These are phyloP conservation scores for Petromus typicus DNA, from an alignment of 2,113 vertebrate genomes.

Conservation along the genomic window DNA sequence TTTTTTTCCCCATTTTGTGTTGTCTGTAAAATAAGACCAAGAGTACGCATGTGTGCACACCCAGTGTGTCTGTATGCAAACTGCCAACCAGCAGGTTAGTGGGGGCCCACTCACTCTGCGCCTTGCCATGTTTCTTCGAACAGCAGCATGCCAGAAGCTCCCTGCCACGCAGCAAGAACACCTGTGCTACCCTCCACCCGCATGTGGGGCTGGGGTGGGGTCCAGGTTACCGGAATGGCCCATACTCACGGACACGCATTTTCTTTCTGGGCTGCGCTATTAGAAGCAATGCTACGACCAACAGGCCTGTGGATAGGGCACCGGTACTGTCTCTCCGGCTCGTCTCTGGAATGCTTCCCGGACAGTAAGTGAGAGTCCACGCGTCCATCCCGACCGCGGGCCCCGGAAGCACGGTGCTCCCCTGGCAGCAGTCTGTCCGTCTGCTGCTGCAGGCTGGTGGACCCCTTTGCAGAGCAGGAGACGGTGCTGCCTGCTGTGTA, in stretches of 20 bases:
- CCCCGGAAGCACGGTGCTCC: accelerated
- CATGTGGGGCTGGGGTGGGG: accelerated
- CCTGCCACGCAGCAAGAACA: accelerated
- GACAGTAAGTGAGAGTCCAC: neutral
- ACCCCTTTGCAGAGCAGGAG: accelerated
- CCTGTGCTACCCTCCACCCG: neutral
- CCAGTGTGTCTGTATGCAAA: too few species aligned
- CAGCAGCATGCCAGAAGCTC: neutral
- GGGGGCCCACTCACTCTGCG: accelerated
- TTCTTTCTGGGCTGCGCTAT: neutral
- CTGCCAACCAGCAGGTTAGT: neutral
- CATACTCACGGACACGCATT: accelerated
- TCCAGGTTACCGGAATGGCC: accelerated
- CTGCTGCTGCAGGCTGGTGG: accelerated
- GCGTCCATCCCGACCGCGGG: accelerated
- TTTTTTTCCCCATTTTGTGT: too few species aligned
- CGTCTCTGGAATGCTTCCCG: neutral
- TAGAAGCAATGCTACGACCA: accelerated
- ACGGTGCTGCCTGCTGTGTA: accelerated
- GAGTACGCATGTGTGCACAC: neutral
- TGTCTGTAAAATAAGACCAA: neutral
- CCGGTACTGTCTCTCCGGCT: too few species aligned
- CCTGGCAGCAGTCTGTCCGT: accelerated
- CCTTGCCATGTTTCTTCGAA: neutral
- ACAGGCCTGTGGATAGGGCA: accelerated